phyloP scores from a whole-genome alignment of 2,888 invertebrate species.

The Pristionchus fissidentatus region DNA sequence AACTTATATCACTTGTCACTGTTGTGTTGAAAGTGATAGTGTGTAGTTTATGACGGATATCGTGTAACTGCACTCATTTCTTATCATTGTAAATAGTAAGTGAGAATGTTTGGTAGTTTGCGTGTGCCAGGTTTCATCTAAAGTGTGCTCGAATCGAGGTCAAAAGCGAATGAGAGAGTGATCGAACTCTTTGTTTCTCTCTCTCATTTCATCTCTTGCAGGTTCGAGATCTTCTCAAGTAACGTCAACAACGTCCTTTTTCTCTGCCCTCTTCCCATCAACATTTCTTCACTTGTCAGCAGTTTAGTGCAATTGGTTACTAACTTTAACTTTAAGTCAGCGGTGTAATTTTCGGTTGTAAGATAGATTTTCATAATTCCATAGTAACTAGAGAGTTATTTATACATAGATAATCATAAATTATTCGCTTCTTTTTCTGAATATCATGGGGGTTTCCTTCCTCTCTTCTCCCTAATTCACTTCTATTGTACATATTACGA shows the following conservation, averaged over 20 bases:
- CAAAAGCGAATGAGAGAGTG: not conserved
- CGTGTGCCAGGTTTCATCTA: not conserved
- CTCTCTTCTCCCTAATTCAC: constrained; percentile 4
- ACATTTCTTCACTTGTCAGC: not conserved
- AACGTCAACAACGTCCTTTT: not conserved
- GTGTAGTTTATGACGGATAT: too few relatives aligned
- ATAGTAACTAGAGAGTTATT: not conserved
- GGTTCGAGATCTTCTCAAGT: constrained; percentile 49
- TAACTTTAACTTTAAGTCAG: constrained; percentile 42
- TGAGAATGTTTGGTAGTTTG: not conserved
- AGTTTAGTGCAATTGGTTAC: constrained; percentile 35
- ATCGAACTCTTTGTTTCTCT: not conserved
- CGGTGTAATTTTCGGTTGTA: constrained; percentile 36
- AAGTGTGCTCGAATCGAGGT: not conserved
- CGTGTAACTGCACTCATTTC: too few relatives aligned
- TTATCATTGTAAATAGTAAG: not conserved
- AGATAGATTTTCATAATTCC: not conserved
- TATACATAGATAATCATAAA: constrained; percentile 33
- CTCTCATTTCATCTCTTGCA: constrained; percentile 13
- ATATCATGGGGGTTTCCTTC: not conserved
- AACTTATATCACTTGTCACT: too few relatives aligned
- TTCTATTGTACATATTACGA: constrained; percentile 42
- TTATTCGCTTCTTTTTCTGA: constrained; percentile 28
- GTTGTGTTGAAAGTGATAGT: too few relatives aligned
- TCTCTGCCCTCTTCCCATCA: not conserved